A percentile compares a stretch with the other conserved stretches of the same genome.
Conservation (phyloP, 2,797 vertebrate genomes). For the Hoplostethus atlanticus region DNA sequence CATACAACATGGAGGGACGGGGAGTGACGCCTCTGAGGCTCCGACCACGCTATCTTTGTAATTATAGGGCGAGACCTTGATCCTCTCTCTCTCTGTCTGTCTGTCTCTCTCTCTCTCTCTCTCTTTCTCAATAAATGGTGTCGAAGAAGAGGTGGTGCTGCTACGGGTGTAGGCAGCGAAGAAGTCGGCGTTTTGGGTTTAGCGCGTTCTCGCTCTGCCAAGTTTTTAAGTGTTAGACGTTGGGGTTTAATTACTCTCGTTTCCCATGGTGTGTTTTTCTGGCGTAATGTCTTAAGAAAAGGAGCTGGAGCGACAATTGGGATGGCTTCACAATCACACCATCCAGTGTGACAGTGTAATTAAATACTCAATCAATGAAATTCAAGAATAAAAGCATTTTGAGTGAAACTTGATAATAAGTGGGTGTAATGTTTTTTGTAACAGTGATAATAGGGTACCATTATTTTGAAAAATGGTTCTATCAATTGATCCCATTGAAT, state of each 20-base stretch:
- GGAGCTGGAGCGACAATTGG: neutral
- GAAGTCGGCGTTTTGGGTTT: conserved; percentile 59
- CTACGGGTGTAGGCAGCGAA: conserved; percentile 54
- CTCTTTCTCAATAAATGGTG: conserved; percentile 51
- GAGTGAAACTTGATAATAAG: too few species aligned
- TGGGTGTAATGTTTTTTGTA: too few species aligned
- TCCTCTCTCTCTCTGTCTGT: conserved; percentile 55
- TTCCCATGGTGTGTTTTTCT: neutral
- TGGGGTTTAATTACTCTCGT: neutral
- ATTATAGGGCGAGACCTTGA: conserved; percentile 77
- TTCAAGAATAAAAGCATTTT: too few species aligned
- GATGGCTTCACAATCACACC: neutral
- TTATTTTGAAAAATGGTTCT: too few species aligned
- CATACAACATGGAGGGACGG: conserved; percentile 75
- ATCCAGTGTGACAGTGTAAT: neutral
- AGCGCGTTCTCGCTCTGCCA: neutral
- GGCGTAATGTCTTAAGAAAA: neutral
- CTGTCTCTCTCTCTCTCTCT: conserved; percentile 42
- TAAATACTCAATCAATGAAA: neutral
- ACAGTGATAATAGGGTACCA: too few species aligned
- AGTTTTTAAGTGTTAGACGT: conserved; percentile 16
- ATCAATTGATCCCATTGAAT: too few species aligned
- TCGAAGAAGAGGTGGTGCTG: conserved; percentile 36
- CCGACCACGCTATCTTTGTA: conserved; percentile 77
- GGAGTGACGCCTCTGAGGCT: conserved; percentile 72